Base-by-base conservation (phyloP, 2,113 vertebrate genomes). In the Melanerpes formicivorus region DNA sequence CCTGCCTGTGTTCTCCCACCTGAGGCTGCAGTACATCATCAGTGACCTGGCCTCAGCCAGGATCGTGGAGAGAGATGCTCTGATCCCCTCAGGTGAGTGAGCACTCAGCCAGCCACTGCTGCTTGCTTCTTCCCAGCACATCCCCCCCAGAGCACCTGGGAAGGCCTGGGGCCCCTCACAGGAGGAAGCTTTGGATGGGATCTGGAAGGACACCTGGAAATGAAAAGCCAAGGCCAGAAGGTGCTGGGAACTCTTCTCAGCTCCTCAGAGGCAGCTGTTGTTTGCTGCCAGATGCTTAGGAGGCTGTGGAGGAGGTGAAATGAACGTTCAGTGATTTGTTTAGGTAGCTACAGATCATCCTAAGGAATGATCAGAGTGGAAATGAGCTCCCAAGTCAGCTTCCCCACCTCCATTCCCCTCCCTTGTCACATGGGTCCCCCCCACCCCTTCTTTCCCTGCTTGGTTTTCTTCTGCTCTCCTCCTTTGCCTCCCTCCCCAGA, bases 11-110 rank as follows among this genome's bases (percentile, higher is more conserved):
- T 99, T 99, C 92, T 95, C 96, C 29, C 97, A 99, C 63, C 91
- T 99, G 63, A 98, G 99, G 50, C 95, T 99, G 27, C 99, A 99
- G 91, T 99, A 99, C 50, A 99, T 99, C 93, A 98, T 99, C 97
- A 99, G 99, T 54, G 99, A 99, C 95, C 97, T 99, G 88, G 98
- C 98, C 2, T 99, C 99, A 0, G 99, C 99, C 58, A 98, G 98
- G 37, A 99, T 99, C 75, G 95, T 99, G 64, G 99, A 99, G 96
- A 97, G 98, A 27, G 99, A 99, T 80, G 98, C 97, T 64, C 97
- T 99, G 50, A 96, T 99, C 78, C 98, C 99, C 50, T 96, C 98
- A 65, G 98, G 99, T 99, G 97, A 97, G 96, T 26, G 63, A 67
- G 46, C 4, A 14, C 11, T 37, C 6, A 1, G 15, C 40, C 23